A percentile compares a stretch with the other conserved stretches of the same genome.
Conservation (phyloP, 2,113 vertebrate genomes). For the Pedetes capensis region DNA sequence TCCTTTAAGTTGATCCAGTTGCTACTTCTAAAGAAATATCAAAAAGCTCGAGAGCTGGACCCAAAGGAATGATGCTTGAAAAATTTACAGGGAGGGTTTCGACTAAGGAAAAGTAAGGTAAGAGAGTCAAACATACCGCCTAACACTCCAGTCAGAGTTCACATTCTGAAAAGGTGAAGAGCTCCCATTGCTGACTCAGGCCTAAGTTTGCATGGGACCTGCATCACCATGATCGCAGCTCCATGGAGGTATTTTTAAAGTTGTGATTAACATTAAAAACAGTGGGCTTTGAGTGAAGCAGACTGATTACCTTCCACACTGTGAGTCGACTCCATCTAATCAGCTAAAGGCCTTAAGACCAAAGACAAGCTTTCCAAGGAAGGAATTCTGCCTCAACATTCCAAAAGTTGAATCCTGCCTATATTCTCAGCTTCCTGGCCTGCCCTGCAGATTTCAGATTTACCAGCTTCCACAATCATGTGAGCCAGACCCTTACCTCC, state of each 20-base stretch:
- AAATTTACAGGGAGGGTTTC: background rate
- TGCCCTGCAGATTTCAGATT: background rate
- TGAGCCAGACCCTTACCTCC: background rate
- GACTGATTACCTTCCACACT: background rate
- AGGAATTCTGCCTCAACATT: background rate
- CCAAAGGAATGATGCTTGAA: background rate
- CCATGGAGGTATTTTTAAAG: background rate
- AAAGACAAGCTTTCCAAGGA: background rate
- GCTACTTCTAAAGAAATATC: slow-evolving; percentile 40
- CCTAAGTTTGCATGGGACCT: background rate
- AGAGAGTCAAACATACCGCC: background rate
- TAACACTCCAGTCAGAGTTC: background rate
- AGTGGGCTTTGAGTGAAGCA: background rate
- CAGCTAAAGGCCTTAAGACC: background rate
- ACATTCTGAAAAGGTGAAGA: background rate
- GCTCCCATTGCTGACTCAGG: background rate
- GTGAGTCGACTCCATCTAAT: background rate
- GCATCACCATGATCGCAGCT: background rate
- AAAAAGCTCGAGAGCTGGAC: background rate
- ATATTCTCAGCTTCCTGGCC: background rate
- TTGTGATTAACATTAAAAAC: background rate
- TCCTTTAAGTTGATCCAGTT: background rate
- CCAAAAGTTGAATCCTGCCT: background rate
- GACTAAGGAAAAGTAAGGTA: background rate
- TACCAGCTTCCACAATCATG: background rate